phyloP scores from a whole-genome alignment of 2,797 vertebrate species.

The Siniperca scherzeri region DNA sequence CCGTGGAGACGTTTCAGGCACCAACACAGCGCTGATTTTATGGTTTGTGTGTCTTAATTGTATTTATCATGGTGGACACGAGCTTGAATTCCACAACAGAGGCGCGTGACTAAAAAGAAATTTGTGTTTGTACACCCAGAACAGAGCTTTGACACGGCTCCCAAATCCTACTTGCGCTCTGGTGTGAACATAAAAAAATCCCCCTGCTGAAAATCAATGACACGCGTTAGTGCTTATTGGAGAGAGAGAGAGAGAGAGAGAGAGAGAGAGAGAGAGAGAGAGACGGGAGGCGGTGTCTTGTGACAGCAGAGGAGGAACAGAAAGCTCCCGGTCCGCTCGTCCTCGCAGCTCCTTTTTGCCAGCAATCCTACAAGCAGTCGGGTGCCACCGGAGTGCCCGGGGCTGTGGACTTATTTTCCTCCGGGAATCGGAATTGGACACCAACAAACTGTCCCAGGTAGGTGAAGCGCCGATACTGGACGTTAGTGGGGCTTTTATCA shows the following conservation, averaged over 20 bases:
- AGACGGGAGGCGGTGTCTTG: constrained; percentile 69
- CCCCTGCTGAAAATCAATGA: constrained; percentile 71
- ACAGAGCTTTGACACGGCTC: constrained; percentile 51
- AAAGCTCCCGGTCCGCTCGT: constrained; percentile 61
- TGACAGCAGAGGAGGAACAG: constrained; percentile 69
- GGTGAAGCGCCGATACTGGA: not conserved
- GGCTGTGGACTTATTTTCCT: constrained; percentile 74
- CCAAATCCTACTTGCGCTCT: constrained; percentile 52
- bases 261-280: constrained; percentile 46
- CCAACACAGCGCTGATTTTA: constrained; percentile 16
- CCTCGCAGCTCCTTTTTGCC: constrained; percentile 49
- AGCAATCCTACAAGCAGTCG: constrained; percentile 60
- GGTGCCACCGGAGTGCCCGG: constrained; percentile 64
- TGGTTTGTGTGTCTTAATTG: constrained; percentile 28
- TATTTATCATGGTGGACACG: constrained; percentile 36
- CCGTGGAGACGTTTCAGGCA: not conserved
- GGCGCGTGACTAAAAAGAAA: constrained; percentile 53
- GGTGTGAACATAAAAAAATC: constrained; percentile 53
- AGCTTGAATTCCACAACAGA: constrained; percentile 40
- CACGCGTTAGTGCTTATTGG: constrained; percentile 37
- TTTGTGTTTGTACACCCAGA: constrained; percentile 55
- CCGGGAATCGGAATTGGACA: constrained; percentile 57
- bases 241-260: constrained; percentile 36
- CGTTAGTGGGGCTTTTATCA: not conserved
- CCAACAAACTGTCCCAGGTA: constrained; percentile 64